phyloP scores from a whole-genome alignment of 2,113 vertebrate genomes.

The Caloenas nicobarica region DNA sequence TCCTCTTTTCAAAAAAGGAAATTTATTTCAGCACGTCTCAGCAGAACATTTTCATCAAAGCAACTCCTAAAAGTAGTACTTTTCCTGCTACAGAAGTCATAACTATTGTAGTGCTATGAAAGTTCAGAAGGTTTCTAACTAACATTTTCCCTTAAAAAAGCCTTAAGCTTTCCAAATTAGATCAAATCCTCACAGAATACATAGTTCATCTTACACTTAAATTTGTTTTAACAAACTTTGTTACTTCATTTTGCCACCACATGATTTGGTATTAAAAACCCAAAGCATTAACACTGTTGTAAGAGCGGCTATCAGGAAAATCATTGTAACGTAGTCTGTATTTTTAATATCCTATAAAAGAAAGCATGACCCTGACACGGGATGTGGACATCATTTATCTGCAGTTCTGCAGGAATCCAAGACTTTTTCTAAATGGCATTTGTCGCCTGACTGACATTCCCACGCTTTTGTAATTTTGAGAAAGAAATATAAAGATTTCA shows the following conservation, averaged over 20 bases:
- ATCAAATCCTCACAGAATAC: not conserved
- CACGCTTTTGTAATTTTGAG: fast-evolving
- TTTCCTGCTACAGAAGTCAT: not conserved
- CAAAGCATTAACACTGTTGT: too few relatives aligned
- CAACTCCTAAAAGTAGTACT: not conserved
- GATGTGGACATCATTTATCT: fast-evolving
- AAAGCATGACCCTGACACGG: not conserved
- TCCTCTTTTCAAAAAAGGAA: not conserved
- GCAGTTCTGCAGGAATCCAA: not conserved
- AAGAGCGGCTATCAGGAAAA: not conserved
- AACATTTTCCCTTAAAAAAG: fast-evolving
- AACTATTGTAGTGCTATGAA: not conserved
- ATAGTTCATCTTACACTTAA: not conserved
- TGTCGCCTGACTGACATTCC: fast-evolving
- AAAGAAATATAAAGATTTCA: not conserved
- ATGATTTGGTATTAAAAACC: not conserved
- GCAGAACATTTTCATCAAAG: not conserved
- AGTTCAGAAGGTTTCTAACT: not conserved
- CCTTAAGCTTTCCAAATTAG: not conserved
- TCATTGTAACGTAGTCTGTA: fast-evolving
- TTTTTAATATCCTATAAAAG: not conserved
- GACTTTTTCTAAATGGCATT: not conserved
- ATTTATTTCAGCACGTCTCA: not conserved
- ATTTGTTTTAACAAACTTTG: not conserved
- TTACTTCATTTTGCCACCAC: not conserved